Evolutionary conservation across 2,797 vertebrate species (phyloP).

Genomic region (Hippocampus kuda): DNA sequence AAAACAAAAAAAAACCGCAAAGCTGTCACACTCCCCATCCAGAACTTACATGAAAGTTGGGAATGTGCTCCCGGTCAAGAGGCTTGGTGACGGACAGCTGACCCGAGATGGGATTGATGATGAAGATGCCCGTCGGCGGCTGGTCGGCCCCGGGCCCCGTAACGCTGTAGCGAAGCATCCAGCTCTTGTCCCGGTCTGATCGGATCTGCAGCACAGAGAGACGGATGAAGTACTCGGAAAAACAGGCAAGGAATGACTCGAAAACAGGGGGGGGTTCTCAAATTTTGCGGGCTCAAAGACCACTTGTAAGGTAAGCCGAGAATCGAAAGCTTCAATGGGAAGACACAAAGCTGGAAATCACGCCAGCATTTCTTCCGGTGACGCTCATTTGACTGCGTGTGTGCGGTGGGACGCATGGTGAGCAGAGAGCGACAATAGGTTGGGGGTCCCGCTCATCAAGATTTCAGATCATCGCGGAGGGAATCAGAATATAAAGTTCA

Average conservation of each 20-base stretch:
- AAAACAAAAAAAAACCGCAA: not conserved
- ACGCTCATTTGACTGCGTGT: no score
- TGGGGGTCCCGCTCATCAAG: not conserved
- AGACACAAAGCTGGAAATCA: no score
- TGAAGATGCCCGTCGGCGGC: slow-evolving; percentile 90
- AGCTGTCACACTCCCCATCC: fast-evolving
- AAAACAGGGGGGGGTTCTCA: no score
- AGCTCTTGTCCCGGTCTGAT: slow-evolving; percentile 88
- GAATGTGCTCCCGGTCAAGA: slow-evolving; percentile 88
- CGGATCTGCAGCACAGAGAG: slow-evolving; percentile 69
- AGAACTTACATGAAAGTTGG: slow-evolving; percentile 84
- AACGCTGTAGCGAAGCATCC: slow-evolving; percentile 86
- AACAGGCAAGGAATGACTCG: no score
- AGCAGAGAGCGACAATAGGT: not conserved
- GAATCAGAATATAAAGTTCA: not conserved
- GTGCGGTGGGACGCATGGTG: not conserved
- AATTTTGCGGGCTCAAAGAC: no score
- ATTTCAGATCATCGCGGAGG: not conserved
- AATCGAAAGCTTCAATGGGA: no score
- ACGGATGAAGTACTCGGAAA: not conserved
- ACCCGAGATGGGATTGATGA: slow-evolving; percentile 91
- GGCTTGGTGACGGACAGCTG: slow-evolving; percentile 91
- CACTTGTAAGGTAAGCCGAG: no score
- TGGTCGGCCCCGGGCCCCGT: slow-evolving; percentile 95
- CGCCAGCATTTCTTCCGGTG: no score